Evolutionary conservation across 2,797 vertebrate genomes (phyloP).

Genomic region (Parotocinclus haroldoi): DNA sequence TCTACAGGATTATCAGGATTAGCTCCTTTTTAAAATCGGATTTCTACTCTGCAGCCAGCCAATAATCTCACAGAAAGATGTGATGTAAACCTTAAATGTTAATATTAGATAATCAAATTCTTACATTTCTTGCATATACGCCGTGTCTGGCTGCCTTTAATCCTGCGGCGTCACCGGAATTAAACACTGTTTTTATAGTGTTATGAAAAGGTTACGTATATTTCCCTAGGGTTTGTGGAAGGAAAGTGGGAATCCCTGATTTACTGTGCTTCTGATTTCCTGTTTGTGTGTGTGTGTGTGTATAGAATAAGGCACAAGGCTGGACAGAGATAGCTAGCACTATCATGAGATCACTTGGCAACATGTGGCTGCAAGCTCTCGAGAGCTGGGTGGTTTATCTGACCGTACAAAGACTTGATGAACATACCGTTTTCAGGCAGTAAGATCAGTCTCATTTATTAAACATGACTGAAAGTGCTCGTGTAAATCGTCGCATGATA

Average conservation of each 20-base stretch:
- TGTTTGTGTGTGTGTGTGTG: slow-evolving; percentile 4
- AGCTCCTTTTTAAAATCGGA: no score
- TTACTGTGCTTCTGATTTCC: neutral
- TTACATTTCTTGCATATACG: no score
- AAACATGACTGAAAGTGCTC: neutral
- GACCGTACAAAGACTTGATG: slow-evolving; percentile 1
- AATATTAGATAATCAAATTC: no score
- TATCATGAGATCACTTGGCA: slow-evolving; percentile 42
- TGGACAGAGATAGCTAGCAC: slow-evolving; percentile 32
- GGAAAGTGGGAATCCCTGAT: neutral
- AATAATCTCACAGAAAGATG: no score
- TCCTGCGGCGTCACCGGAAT: no score
- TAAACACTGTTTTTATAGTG: no score
- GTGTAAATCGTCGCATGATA: neutral
- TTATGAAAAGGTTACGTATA: neutral
- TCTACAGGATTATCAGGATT: no score
- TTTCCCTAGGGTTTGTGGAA: neutral
- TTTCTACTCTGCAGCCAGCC: no score
- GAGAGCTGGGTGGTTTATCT: slow-evolving; percentile 21
- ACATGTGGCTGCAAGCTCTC: slow-evolving; percentile 37
- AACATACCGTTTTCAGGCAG: neutral
- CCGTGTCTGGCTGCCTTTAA: no score
- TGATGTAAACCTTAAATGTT: no score
- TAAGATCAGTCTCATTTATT: slow-evolving; percentile 12
- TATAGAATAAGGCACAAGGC: slow-evolving; percentile 7